Evolutionary conservation across 2,888 invertebrate genomes (phyloP).

Genomic region (Phengaris arion): DNA sequence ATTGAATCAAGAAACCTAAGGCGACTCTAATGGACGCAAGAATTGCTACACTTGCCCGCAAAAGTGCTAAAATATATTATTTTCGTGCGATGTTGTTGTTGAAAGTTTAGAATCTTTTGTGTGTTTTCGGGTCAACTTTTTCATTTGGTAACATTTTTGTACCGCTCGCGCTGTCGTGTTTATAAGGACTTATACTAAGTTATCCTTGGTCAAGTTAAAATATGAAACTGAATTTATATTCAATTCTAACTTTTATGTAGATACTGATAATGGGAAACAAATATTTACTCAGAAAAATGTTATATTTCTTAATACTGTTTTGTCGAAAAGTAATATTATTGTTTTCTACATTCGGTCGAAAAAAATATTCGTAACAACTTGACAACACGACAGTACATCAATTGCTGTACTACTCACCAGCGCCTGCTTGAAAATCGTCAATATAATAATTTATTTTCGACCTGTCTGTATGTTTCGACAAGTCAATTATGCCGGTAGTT

Average conservation of each 20-base stretch:
- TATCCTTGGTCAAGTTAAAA: no score
- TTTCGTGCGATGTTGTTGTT: background rate
- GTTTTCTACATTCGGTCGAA: no score
- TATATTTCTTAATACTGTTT: no score
- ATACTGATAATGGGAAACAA: no score
- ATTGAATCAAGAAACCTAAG: slow-evolving; percentile 37
- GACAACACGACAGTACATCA: background rate
- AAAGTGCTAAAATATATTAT: slow-evolving; percentile 25
- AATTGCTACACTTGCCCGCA: slow-evolving; percentile 35
- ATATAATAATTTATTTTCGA: slow-evolving; percentile 1
- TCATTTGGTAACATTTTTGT: no score
- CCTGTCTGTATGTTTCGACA: background rate
- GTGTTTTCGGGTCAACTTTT: background rate
- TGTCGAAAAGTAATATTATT: no score
- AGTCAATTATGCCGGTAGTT: background rate
- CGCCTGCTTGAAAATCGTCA: slow-evolving; percentile 7
- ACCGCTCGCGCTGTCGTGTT: no score
- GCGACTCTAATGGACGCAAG: slow-evolving; percentile 40
- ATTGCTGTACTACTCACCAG: slow-evolving; percentile 12
- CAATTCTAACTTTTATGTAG: no score
- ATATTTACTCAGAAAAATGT: no score
- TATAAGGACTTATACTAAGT: no score
- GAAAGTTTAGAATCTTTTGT: background rate
- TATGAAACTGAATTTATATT: no score
- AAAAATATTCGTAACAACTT: background rate